Evolutionary conservation across 2,888 invertebrate genomes (phyloP), one percentile per base, ranked within the genome.

Genomic region (Pandemis corylana): DNA sequence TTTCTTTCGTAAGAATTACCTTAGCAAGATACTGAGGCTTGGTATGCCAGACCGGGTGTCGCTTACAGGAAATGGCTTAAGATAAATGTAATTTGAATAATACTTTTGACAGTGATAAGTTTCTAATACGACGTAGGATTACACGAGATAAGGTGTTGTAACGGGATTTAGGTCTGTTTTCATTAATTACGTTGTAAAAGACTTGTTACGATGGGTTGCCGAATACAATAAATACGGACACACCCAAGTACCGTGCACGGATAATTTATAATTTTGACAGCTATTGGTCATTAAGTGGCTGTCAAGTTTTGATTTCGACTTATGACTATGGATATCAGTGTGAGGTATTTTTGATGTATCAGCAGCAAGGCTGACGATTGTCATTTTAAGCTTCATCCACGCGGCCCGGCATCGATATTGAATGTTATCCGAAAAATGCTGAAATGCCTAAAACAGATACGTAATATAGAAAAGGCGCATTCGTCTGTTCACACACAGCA

Each of bases 61-160:
- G 15, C n/a, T 63, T 63, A 44, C 72, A 68, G 68, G 72, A 63
- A 68, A 53, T 63, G 68, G 72, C 62, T 68, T 41, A 63, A 72
- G 68, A 72, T 68, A 68, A 68, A 72, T 56, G n/a, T 28, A 20
- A 63, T 68, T 68, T 72, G 62, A 72, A 63, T 68, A 68, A 68
- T 46, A 41, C 13, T 7, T 20, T n/a, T 7, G 12, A 53, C 51
- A 41, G 67, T 63, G 66, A 71, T 71, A 71, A 71, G 71, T 46
- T 56, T 61, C 42, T 61, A 41, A 66, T 66, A 66, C 59, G 20
- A 63, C 70, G 41, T 20, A 51, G 62, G 62, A 72, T 68, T 63
- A 72, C 5, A 10, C 10, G 62, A 62, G 62, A 72, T 72, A 72
- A 51, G 20, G 7, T 46, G 15, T 36, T 46, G 59, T 59, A 71